Evolutionary conservation across 2,888 invertebrate species (phyloP).

Genomic region (Monochamus alternatus): DNA sequence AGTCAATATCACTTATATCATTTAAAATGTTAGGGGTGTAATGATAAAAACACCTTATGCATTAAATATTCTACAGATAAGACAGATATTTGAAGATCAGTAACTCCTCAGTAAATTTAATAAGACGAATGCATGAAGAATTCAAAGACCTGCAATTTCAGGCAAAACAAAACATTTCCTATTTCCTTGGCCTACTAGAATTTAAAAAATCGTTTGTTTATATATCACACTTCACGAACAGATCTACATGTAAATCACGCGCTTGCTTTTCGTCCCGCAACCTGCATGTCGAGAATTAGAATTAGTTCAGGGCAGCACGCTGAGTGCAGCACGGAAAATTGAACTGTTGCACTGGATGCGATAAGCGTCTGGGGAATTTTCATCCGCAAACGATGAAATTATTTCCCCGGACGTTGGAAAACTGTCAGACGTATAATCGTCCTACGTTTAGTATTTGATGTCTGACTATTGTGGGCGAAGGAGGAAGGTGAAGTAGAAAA

Average conservation of each 20-base stretch:
- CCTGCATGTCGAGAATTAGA: constrained; percentile 21
- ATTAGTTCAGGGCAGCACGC: constrained; percentile 20
- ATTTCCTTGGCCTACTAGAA: no score
- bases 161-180: no score
- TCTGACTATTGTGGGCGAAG: not conserved
- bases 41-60: no score
- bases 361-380: not conserved
- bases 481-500: no score
- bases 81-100: no score
- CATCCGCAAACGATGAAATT: not conserved
- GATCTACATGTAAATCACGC: not conserved
- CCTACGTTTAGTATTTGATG: not conserved
- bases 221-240: not conserved
- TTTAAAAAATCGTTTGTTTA: no score
- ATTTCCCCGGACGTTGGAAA: not conserved
- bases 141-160: no score
- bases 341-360: constrained; percentile 3
- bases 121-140: no score
- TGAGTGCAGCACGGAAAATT: constrained; percentile 21
- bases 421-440: not conserved
- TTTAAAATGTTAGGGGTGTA: no score
- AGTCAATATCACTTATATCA: no score
- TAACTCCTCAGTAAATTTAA: no score
- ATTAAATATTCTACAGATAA: no score
- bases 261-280: constrained; percentile 12